These are phyloP conservation scores for Pavo muticus DNA, from an alignment of 2,113 vertebrate species.

Conservation along the genomic window DNA sequence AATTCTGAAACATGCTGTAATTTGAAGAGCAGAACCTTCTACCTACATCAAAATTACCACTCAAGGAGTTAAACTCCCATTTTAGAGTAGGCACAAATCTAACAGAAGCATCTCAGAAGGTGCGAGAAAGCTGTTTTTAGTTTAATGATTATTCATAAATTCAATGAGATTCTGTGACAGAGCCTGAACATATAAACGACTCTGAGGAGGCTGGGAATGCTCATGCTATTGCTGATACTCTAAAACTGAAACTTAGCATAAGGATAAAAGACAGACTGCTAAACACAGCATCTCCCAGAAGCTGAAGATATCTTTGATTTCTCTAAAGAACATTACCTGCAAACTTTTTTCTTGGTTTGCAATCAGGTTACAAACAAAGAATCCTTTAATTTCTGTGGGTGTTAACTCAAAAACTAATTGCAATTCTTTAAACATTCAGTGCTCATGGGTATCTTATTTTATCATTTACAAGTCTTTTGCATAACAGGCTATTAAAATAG, in stretches of 20 bases:
- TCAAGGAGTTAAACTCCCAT: background rate
- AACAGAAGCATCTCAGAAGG: background rate
- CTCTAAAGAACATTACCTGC: background rate
- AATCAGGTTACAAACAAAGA: background rate
- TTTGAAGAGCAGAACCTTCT: background rate
- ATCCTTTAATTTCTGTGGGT: background rate
- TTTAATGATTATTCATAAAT: slow-evolving; percentile 5
- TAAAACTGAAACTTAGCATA: background rate
- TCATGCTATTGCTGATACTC: background rate
- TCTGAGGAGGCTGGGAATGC: background rate
- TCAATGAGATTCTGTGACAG: background rate
- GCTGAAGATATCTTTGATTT: background rate
- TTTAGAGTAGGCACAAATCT: background rate
- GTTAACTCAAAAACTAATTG: background rate
- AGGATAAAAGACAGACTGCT: background rate
- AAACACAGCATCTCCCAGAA: background rate
- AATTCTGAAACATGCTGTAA: slow-evolving; percentile 6
- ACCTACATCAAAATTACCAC: background rate
- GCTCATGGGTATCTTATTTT: background rate
- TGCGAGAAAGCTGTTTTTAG: background rate
- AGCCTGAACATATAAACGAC: background rate
- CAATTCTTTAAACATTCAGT: background rate
- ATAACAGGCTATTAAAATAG: background rate
- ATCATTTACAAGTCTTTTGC: background rate
- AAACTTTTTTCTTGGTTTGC: background rate